phyloP scores from a whole-genome alignment of 2,797 vertebrate species.

The Chaenodraco wilsoni region DNA sequence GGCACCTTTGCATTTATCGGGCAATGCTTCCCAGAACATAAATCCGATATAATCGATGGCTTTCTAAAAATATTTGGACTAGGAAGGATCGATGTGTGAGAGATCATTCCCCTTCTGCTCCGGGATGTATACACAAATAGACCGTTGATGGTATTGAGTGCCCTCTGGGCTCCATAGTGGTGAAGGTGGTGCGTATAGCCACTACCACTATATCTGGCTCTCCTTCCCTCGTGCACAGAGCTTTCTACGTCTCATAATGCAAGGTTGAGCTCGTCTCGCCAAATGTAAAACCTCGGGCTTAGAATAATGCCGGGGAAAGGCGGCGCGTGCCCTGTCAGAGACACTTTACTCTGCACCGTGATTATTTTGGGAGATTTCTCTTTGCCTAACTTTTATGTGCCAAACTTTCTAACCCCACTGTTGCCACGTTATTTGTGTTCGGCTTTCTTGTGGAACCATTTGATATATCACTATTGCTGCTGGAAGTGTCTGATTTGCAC shows the following conservation, averaged over 20 bases:
- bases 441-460: constrained; percentile 52
- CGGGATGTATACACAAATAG: constrained; percentile 81
- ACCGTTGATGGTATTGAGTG: constrained; percentile 78
- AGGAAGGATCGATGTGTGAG: constrained; percentile 75
- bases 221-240: constrained; percentile 37
- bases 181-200: constrained; percentile 45
- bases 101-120: constrained; percentile 78
- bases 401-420: constrained; percentile 54
- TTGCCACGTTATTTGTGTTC: constrained; percentile 46
- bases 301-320: constrained; percentile 70
- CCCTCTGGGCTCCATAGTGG: constrained; percentile 59
- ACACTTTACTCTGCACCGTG: constrained; percentile 53
- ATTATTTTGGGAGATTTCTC: constrained; percentile 61
- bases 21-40: constrained; percentile 84
- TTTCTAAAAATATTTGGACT: constrained; percentile 87
- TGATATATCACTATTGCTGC: constrained; percentile 56
- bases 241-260: constrained; percentile 73
- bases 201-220: constrained; percentile 60
- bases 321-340: constrained; percentile 56
- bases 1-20: constrained; percentile 57
- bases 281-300: constrained; percentile 69
- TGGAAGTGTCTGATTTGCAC: constrained; percentile 19
- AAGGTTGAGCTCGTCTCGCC: constrained; percentile 68
- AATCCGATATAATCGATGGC: constrained; percentile 79
- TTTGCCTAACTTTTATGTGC: constrained; percentile 41